A percentile compares a stretch with the other conserved stretches of the same genome.
phyloP scores from a whole-genome alignment of 2,888 invertebrate genomes.

The Pyrocoelia pectoralis region DNA sequence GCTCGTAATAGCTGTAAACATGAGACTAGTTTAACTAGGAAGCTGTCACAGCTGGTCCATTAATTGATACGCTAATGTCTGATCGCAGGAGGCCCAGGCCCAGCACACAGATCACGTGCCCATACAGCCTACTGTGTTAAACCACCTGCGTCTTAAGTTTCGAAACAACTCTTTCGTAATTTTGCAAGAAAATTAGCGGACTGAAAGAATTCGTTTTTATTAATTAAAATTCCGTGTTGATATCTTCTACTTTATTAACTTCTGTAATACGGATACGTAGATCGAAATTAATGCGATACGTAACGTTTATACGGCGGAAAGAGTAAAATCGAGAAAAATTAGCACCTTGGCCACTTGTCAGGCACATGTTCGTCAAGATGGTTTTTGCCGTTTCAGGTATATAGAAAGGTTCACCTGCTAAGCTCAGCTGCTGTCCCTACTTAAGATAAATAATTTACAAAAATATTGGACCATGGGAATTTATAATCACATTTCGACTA shows the following conservation, averaged over 20 bases:
- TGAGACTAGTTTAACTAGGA: conserved; percentile 60
- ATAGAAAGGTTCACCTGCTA: conserved; percentile 25
- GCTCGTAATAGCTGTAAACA: conserved; percentile 42
- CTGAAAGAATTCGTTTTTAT: conserved; percentile 7
- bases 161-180: conserved; percentile 23
- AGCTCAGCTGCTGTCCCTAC: conserved; percentile 25
- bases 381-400: conserved; percentile 23
- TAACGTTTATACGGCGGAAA: conserved; percentile 34
- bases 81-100: conserved; percentile 46
- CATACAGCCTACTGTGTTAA: conserved; percentile 32
- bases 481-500: neutral
- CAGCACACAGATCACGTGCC: conserved; percentile 47
- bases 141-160: conserved; percentile 29
- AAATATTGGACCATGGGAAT: neutral
- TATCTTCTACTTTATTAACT: conserved; percentile 11
- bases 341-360: conserved; percentile 33
- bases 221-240: conserved; percentile 15
- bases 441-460: conserved; percentile 23
- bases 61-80: conserved; percentile 54
- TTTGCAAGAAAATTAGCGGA: conserved; percentile 12
- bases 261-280: neutral
- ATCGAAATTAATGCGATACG: conserved; percentile 6
- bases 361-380: conserved; percentile 26
- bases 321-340: conserved; percentile 38
- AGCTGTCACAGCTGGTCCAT: conserved; percentile 58